These are phyloP conservation scores for Lamellibrachia satsuma DNA, from an alignment of 2,888 invertebrate genomes.

Conservation along the genomic window DNA sequence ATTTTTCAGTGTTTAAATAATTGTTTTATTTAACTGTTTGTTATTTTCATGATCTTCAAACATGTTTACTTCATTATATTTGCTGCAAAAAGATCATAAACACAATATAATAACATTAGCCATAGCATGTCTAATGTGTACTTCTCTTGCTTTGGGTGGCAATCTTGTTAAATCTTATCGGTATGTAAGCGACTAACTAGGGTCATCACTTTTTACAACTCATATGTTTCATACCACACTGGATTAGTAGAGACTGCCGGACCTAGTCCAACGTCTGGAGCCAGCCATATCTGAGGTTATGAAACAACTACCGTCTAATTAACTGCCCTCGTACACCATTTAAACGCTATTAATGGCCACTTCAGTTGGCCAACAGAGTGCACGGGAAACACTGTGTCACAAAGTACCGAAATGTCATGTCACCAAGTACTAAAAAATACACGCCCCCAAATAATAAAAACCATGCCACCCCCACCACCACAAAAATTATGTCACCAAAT, in stretches of 20 bases:
- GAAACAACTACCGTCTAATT: not conserved
- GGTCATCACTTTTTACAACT: not conserved
- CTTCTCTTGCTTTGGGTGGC: not conserved
- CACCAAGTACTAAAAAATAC: not conserved
- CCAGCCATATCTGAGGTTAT: not conserved
- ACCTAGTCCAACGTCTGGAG: not conserved
- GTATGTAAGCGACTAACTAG: not conserved
- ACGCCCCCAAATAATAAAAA: not conserved
- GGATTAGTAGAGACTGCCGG: not conserved
- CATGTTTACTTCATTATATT: not conserved
- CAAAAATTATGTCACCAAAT: not conserved
- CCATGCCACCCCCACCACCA: not conserved
- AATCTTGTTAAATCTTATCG: not conserved
- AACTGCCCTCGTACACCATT: not conserved
- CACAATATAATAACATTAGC: not conserved
- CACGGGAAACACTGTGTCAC: not conserved
- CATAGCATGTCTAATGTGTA: not conserved
- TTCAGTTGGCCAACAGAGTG: not conserved
- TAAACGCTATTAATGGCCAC: not conserved
- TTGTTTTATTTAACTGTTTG: not conserved
- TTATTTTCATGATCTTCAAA: not conserved
- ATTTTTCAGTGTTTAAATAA: not conserved
- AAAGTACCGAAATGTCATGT: not conserved
- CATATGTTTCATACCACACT: not conserved
- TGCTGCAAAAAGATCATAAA: conserved; percentile 8